Conservation (phyloP, 1,140 invertebrate species). For the Notospermus geniculatus region DNA sequence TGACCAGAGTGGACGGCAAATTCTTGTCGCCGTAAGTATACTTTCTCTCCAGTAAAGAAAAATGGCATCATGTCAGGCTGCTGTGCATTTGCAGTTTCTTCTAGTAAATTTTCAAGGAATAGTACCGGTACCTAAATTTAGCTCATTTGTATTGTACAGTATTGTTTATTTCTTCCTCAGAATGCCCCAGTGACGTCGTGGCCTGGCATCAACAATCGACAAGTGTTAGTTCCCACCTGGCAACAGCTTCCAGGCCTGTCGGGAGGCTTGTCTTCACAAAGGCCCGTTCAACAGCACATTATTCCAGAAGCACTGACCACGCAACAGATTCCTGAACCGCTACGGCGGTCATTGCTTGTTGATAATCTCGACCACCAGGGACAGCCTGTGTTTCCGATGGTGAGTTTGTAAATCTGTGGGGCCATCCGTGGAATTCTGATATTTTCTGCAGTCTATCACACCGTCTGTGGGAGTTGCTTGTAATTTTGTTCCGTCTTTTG, state of each 20-base stretch:
- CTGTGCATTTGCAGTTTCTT: no score
- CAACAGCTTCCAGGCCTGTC: conserved; percentile 65
- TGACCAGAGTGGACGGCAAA: conserved; percentile 62
- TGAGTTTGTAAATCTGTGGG: conserved; percentile 26
- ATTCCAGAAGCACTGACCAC: conserved; percentile 59
- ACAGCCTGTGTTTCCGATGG: conserved; percentile 64
- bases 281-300: conserved; percentile 68
- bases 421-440: no score
- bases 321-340: conserved; percentile 62
- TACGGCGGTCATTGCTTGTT: conserved; percentile 76
- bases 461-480: no score
- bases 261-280: conserved; percentile 59
- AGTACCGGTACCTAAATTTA: no score
- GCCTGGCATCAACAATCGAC: conserved; percentile 68
- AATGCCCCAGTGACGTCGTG: conserved; percentile 76
- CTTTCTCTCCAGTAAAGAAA: no score
- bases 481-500: no score
- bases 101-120: no score
- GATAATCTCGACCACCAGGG: conserved; percentile 63
- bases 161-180: conserved; percentile 51
- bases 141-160: no score
- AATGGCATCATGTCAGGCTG: no score
- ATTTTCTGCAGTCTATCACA: no score
- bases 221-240: conserved; percentile 82
- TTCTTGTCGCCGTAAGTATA: conserved; percentile 57